A percentile compares a stretch with the other conserved stretches of the same genome.
phyloP scores from a whole-genome alignment of 2,113 vertebrate species.

The Mirza zaza region DNA sequence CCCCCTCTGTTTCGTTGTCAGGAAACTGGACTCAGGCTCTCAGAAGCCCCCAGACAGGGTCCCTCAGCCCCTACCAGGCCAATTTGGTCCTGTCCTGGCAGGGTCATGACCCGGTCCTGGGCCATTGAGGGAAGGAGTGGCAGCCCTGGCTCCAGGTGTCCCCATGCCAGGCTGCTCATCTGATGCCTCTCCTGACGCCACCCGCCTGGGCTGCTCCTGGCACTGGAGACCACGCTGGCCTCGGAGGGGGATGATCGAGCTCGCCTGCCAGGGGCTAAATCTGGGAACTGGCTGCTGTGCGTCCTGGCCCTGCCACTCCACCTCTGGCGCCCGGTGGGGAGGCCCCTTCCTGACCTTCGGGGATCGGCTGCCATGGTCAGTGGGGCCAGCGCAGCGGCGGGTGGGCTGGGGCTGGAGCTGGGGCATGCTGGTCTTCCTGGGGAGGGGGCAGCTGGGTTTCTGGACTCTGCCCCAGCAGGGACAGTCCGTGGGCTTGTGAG shows the following conservation, averaged over 20 bases:
- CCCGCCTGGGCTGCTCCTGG: slow-evolving; percentile 9
- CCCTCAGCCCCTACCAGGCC: neutral
- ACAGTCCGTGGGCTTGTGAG: neutral
- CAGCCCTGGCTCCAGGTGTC: neutral
- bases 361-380: slow-evolving; percentile 64
- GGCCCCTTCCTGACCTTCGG: slow-evolving; percentile 19
- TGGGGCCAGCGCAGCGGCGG: neutral
- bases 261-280: slow-evolving; percentile 76
- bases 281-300: slow-evolving; percentile 61
- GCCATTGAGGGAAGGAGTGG: neutral
- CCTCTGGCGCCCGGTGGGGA: slow-evolving; percentile 7
- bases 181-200: neutral
- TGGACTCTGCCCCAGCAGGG: neutral
- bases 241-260: neutral
- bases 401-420: neutral
- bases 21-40: neutral
- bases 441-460: neutral
- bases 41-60: neutral
- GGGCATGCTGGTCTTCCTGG: neutral
- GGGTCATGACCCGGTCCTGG: neutral
- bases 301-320: slow-evolving; percentile 41
- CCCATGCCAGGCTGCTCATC: neutral
- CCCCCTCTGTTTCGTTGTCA: neutral
- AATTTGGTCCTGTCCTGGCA: neutral
- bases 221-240: neutral